These are phyloP conservation scores for Chlorocebus sabaeus DNA, from an alignment of 2,113 vertebrate genomes.

Conservation along the genomic window DNA sequence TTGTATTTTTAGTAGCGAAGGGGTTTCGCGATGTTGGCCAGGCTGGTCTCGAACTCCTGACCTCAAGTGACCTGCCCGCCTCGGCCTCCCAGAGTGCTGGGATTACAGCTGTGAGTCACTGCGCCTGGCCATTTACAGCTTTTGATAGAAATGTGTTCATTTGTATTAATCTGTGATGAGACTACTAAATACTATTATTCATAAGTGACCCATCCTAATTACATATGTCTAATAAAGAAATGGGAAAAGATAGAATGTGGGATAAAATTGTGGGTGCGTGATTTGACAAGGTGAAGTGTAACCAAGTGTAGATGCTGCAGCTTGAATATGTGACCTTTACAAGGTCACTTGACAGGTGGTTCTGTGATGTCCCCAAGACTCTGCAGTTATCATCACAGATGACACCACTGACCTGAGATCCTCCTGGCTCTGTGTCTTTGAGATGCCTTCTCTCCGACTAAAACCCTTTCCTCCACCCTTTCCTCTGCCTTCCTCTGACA, in stretches of 20 bases:
- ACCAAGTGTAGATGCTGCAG: not conserved
- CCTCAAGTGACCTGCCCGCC: too few relatives aligned
- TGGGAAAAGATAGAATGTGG: not conserved
- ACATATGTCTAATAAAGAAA: constrained; percentile 3
- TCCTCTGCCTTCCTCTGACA: not conserved
- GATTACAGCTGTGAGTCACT: too few relatives aligned
- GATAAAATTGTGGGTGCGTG: not conserved
- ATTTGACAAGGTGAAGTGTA: not conserved
- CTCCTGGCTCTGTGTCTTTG: not conserved
- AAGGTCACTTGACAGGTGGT: not conserved
- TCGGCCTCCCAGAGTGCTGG: too few relatives aligned
- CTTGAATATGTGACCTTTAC: not conserved
- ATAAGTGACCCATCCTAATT: not conserved
- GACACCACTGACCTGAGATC: not conserved
- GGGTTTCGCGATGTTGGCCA: too few relatives aligned
- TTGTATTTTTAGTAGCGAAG: too few relatives aligned
- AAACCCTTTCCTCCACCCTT: not conserved
- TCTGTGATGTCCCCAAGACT: not conserved
- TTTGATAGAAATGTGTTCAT: not conserved
- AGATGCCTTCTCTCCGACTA: not conserved
- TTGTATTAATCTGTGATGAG: not conserved
- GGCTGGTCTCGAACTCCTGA: too few relatives aligned
- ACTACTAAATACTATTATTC: not conserved
- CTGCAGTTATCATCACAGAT: not conserved
- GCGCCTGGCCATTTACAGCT: not conserved